These are phyloP conservation scores for Oscheius sp. DNA, from an alignment of 2,888 invertebrate species.

Conservation along the genomic window DNA sequence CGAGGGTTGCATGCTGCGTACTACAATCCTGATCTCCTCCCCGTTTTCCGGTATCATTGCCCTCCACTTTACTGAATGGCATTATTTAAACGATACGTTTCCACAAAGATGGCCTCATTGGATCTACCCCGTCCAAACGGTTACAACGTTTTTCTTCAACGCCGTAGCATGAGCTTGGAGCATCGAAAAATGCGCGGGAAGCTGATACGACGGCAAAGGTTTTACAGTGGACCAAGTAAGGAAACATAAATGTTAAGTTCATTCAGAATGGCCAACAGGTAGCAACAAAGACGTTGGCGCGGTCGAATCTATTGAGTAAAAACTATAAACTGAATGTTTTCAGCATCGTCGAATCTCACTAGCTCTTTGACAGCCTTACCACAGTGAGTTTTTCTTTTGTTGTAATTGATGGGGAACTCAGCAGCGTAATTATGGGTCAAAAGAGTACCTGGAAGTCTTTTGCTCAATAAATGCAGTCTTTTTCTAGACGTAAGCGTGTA, in stretches of 20 bases:
- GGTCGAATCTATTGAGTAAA: background rate
- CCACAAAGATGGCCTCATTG: slow-evolving; percentile 6
- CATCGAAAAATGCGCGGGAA: slow-evolving; percentile 25
- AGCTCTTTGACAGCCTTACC: slow-evolving; percentile 32
- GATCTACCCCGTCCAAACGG: slow-evolving; percentile 5
- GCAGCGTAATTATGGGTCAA: no score
- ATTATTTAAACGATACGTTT: no score
- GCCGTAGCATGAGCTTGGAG: slow-evolving; percentile 17
- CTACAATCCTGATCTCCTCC: no score
- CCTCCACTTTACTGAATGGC: no score
- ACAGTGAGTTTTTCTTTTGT: slow-evolving; percentile 13
- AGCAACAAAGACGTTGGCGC: background rate
- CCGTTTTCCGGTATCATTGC: no score
- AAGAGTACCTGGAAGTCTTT: no score
- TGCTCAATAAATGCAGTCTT: slow-evolving; percentile 1
- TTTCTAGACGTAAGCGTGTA: slow-evolving; percentile 6
- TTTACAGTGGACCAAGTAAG: slow-evolving; percentile 24
- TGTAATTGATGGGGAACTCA: no score
- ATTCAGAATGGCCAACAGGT: slow-evolving; percentile 1
- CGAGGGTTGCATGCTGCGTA: no score
- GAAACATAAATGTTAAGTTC: background rate
- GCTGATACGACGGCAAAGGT: slow-evolving; percentile 21
- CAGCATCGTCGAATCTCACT: slow-evolving; percentile 34
- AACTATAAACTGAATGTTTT: slow-evolving; percentile 3
- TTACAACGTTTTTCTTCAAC: background rate